These are phyloP conservation scores for Arnoldichthys spilopterus DNA, from an alignment of 2,797 vertebrate species.

Conservation along the genomic window DNA sequence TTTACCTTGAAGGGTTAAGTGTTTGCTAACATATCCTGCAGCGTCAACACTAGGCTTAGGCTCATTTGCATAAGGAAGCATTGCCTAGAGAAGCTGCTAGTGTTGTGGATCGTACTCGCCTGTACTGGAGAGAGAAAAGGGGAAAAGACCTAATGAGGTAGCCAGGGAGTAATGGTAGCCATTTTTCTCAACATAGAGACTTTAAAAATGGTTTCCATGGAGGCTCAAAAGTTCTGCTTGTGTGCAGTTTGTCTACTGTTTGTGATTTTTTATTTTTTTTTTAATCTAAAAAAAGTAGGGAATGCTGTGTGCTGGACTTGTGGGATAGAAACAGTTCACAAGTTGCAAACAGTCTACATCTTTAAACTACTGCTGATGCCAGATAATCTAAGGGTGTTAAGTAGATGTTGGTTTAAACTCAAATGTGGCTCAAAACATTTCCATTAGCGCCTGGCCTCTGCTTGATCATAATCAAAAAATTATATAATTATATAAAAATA, in stretches of 20 bases:
- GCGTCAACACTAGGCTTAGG: conserved; percentile 74
- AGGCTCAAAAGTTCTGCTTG: conserved; percentile 39
- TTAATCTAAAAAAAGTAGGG: neutral
- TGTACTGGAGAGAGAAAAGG: conserved; percentile 44
- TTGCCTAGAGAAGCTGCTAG: conserved; percentile 69
- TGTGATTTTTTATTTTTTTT: conserved; percentile 18
- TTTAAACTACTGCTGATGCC: conserved; percentile 9
- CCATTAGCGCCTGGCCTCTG: neutral
- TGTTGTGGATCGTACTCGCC: conserved; percentile 53
- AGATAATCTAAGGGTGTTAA: neutral
- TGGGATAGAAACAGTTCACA: conserved; percentile 16
- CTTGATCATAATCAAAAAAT: neutral
- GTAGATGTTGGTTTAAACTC: neutral
- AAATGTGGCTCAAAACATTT: neutral
- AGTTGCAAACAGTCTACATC: neutral
- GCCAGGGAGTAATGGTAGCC: conserved; percentile 53
- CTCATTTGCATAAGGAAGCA: conserved; percentile 73
- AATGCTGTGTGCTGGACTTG: neutral
- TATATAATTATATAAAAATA: neutral
- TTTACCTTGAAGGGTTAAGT: conserved; percentile 69
- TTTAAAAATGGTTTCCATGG: conserved; percentile 28
- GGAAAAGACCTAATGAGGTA: conserved; percentile 53
- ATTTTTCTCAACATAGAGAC: conserved; percentile 30
- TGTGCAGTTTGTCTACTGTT: conserved; percentile 2
- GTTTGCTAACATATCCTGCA: conserved; percentile 72